Evolutionary conservation across 2,797 vertebrate species (phyloP).

Genomic region (Cynodonichthys magdalenae): DNA sequence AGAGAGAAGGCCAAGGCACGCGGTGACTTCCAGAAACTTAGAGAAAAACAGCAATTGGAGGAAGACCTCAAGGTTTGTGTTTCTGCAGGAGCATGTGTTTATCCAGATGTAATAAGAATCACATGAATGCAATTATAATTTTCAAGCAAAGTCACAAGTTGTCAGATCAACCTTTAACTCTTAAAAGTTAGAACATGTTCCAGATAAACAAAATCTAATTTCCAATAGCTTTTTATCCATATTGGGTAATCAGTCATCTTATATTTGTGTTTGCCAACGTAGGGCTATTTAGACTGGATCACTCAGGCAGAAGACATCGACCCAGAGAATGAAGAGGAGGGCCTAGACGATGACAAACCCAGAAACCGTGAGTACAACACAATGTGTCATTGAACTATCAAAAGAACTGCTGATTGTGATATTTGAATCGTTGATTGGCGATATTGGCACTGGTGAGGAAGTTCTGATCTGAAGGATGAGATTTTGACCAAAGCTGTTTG

Average conservation of each 20-base stretch:
- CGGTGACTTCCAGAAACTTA: constrained; percentile 96
- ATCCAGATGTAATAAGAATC: background rate
- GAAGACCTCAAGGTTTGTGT: constrained; percentile 86
- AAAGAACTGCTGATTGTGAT: background rate
- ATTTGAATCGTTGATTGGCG: background rate
- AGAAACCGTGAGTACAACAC: constrained; percentile 91
- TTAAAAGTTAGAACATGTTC: no score
- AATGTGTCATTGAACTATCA: background rate
- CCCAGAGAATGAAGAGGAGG: constrained; percentile 97
- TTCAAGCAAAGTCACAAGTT: background rate
- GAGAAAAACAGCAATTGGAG: constrained; percentile 97
- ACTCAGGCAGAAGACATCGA: constrained; percentile 99
- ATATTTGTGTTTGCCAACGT: constrained; percentile 18
- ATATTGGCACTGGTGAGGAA: no score
- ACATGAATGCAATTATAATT: background rate
- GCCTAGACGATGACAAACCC: constrained; percentile 95
- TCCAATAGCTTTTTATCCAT: background rate
- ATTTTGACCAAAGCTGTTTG: no score
- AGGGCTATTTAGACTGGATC: constrained; percentile 99
- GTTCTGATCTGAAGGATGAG: no score
- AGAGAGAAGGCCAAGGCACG: constrained; percentile 98
- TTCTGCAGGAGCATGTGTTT: background rate
- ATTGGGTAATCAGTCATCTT: constrained; percentile 11
- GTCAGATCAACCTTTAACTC: no score
- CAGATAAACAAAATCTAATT: no score